These are phyloP conservation scores for Plutella xylostella DNA, from an alignment of 2,888 invertebrate genomes.

Conservation along the genomic window DNA sequence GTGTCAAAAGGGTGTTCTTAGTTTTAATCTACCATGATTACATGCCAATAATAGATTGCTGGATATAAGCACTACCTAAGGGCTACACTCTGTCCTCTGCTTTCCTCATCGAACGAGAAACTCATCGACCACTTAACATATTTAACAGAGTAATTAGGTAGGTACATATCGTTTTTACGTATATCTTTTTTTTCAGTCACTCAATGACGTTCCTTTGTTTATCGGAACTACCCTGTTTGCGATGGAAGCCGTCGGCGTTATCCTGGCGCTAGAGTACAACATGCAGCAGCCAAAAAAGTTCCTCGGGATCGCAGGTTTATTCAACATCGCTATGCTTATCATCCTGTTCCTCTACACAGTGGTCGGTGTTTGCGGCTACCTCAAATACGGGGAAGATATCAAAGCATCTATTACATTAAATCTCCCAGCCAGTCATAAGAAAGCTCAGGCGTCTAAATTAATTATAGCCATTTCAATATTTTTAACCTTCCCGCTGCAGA, in stretches of 20 bases:
- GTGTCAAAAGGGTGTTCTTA: too few species aligned
- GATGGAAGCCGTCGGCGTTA: slow-evolving; percentile 82
- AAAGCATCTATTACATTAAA: slow-evolving; percentile 89
- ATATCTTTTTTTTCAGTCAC: too few species aligned
- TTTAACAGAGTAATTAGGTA: too few species aligned
- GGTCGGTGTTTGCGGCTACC: slow-evolving; percentile 89
- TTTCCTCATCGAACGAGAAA: too few species aligned
- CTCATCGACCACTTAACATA: too few species aligned
- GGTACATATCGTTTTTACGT: too few species aligned
- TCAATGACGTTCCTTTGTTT: slow-evolving; percentile 76
- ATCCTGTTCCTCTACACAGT: slow-evolving; percentile 81
- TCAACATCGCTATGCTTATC: slow-evolving; percentile 82
- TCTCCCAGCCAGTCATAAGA: slow-evolving; percentile 71
- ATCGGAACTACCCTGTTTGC: slow-evolving; percentile 92
- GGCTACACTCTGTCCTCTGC: too few species aligned
- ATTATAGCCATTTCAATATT: slow-evolving; percentile 79
- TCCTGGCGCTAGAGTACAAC: slow-evolving; percentile 92
- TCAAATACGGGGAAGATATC: slow-evolving; percentile 79
- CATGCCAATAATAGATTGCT: too few species aligned
- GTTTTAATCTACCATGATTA: too few species aligned
- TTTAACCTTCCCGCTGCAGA: slow-evolving; percentile 87
- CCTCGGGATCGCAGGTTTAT: slow-evolving; percentile 79
- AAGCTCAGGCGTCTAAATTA: slow-evolving; percentile 73
- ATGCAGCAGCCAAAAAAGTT: slow-evolving; percentile 88
- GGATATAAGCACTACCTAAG: too few species aligned